Evolutionary conservation across 2,113 vertebrate species (phyloP).

Genomic region (Pterocles orientalis): DNA sequence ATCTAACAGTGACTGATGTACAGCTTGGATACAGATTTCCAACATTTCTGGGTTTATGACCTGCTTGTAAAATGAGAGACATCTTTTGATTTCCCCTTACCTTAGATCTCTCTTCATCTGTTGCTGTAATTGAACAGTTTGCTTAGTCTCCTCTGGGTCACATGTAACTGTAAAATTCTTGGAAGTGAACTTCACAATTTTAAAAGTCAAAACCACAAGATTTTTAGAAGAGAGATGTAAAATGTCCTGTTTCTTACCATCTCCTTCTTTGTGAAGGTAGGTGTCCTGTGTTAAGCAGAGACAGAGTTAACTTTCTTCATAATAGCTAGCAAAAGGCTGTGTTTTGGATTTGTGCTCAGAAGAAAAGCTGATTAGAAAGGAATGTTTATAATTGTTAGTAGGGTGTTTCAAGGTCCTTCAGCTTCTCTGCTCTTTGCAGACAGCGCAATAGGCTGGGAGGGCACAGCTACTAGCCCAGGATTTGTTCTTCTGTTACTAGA

Average conservation of each 20-base stretch:
- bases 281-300: too few relatives aligned
- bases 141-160: neutral
- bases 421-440: too few relatives aligned
- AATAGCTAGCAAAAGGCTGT: too few relatives aligned
- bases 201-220: neutral
- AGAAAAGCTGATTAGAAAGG: too few relatives aligned
- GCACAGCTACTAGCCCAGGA: too few relatives aligned
- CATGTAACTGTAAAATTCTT: neutral
- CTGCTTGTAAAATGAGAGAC: neutral
- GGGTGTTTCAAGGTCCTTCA: too few relatives aligned
- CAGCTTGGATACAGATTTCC: neutral
- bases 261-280: neutral
- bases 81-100: neutral
- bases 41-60: neutral
- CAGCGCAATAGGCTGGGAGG: too few relatives aligned
- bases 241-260: neutral
- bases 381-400: too few relatives aligned
- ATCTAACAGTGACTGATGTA: neutral
- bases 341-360: too few relatives aligned
- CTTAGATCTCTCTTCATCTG: neutral
- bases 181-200: neutral
- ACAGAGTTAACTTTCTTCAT: too few relatives aligned
- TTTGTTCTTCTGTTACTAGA: too few relatives aligned
- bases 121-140: neutral
- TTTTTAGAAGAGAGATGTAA: neutral